Evolutionary conservation across 1,140 invertebrate genomes (phyloP), one percentile per base, ranked within the genome.

Genomic region (Archivesica marissinica): DNA sequence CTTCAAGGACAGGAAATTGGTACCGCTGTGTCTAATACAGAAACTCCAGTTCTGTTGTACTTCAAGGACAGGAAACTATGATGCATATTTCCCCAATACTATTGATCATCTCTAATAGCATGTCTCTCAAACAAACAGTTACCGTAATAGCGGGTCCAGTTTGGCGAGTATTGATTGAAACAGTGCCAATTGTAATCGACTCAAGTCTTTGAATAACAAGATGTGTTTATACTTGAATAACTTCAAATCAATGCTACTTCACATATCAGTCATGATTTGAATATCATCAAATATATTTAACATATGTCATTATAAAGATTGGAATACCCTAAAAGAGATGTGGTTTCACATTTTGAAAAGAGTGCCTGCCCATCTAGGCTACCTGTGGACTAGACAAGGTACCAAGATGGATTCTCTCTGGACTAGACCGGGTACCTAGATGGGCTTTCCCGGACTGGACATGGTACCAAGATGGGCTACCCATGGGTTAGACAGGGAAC

Each of bases 51-150:
- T n/a, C n/a, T n/a, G 20, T 3, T 52, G 4, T 52, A 23, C 50
- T 52, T 52, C 7, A 52, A 52, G 23, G 50, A 3, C 50, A 52
- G 23, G 50, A 52, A 52, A 52, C 23, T 15, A 23, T 52, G n/a
- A 52, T 23, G 23, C 17, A n/a, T n/a, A 25, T 17, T 64, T 64
- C 30, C 38, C 44, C 44, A 72, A 72, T 72, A 72, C 4, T 72
- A 72, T 72, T 72, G 66, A 72, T 72, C 66, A 41, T 3, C 23
- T 64, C 11, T 25, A 35, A 35, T 35, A 35, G 59, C 11, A 35
- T 13, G 20, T 64, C 59, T 64, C 59, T 64, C 59, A 64, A 64
- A 64, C 2, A 1, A 30, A 25, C 7, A 28, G n/a, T 59, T 30
- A 59, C n/a, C n/a, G n/a, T n/a, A n/a, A 59, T 4, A 20, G 7